Evolutionary conservation across 2,113 vertebrate genomes (phyloP).

Genomic region (Alouatta palliata): DNA sequence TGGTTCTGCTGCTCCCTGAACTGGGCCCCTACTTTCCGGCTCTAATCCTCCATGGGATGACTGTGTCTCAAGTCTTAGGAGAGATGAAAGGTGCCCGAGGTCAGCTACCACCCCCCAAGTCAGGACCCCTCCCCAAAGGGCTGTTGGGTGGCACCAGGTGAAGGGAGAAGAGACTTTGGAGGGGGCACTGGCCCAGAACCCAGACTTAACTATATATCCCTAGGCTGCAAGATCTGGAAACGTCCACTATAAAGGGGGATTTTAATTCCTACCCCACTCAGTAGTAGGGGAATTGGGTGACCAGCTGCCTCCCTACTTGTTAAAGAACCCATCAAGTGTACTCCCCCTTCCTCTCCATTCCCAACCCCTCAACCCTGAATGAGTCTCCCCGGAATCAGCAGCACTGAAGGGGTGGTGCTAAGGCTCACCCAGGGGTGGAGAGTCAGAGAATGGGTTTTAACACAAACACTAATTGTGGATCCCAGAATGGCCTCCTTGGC

Average conservation of each 20-base stretch:
- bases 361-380: neutral
- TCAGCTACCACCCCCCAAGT: neutral
- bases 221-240: neutral
- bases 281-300: neutral
- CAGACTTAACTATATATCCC: neutral
- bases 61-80: neutral
- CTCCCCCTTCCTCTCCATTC: fast-evolving
- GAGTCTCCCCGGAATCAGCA: neutral
- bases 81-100: neutral
- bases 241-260: neutral
- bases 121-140: neutral
- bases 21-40: neutral
- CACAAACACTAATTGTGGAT: slow-evolving; percentile 40
- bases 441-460: neutral
- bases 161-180: neutral
- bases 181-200: neutral
- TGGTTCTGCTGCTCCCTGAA: neutral
- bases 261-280: neutral
- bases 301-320: neutral
- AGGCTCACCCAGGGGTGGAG: neutral
- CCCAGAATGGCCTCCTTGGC: neutral
- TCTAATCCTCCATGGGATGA: neutral
- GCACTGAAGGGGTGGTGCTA: neutral
- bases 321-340: neutral
- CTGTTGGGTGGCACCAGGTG: neutral